A percentile compares a stretch with the other conserved stretches of the same genome.
These are phyloP conservation scores for Anguilla marmorata DNA, from an alignment of 2,797 vertebrate species.

Conservation along the genomic window DNA sequence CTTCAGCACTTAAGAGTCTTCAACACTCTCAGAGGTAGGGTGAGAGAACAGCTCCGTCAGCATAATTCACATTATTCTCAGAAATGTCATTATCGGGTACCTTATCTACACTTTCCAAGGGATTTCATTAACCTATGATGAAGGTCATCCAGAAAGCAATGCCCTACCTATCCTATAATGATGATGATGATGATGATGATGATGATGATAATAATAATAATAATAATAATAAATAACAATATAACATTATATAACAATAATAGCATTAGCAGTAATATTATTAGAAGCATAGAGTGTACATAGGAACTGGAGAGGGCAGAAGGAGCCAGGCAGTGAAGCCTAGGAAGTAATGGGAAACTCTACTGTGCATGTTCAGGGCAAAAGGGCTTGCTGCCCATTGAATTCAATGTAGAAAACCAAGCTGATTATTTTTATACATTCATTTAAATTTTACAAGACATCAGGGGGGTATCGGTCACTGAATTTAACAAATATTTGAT, in stretches of 20 bases:
- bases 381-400: too few relatives aligned
- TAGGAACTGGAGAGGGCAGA: too few relatives aligned
- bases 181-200: background rate
- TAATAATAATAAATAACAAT: too few relatives aligned
- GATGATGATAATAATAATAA: background rate
- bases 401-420: too few relatives aligned
- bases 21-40: slow-evolving; percentile 15
- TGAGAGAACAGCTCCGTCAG: slow-evolving; percentile 1
- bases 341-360: too few relatives aligned
- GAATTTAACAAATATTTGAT: background rate
- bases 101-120: background rate
- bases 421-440: background rate
- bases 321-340: too few relatives aligned
- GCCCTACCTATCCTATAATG: background rate
- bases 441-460: background rate
- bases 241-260: too few relatives aligned
- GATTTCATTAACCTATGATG: background rate
- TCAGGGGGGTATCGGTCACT: slow-evolving; percentile 16
- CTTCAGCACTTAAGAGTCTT: slow-evolving; percentile 24
- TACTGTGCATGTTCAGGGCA: too few relatives aligned
- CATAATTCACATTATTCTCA: slow-evolving; percentile 4
- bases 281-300: too few relatives aligned
- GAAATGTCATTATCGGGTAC: background rate
- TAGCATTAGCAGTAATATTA: too few relatives aligned
- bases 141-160: background rate